A percentile compares a stretch with the other conserved stretches of the same genome.
phyloP scores from a whole-genome alignment of 2,888 invertebrate species.

The Oligia strigilis region DNA sequence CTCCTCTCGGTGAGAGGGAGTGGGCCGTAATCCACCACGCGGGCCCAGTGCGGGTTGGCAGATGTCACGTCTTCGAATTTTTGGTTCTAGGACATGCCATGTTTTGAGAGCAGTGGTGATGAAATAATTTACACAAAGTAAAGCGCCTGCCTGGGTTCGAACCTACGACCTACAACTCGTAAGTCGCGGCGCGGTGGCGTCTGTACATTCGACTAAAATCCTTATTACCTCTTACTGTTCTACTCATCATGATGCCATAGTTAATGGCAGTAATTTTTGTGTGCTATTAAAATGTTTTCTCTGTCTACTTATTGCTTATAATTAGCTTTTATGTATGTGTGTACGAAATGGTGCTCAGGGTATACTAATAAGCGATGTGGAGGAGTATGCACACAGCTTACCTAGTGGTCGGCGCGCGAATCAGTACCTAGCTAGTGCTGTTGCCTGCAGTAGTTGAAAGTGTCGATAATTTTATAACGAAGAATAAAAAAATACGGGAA shows the following conservation, averaged over 20 bases:
- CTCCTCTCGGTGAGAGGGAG: no score
- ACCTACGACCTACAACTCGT: no score
- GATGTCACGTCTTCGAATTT: no score
- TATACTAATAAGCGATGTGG: slow-evolving; percentile 33
- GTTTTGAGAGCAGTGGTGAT: no score
- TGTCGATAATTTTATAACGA: slow-evolving; percentile 34
- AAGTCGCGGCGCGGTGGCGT: no score
- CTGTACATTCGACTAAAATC: no score
- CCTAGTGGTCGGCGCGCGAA: slow-evolving; percentile 28
- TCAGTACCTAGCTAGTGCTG: slow-evolving; percentile 22
- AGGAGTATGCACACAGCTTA: slow-evolving; percentile 55
- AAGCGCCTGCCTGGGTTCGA: no score
- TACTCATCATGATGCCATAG: neutral
- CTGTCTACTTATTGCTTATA: neutral
- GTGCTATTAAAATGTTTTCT: neutral
- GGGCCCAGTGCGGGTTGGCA: no score
- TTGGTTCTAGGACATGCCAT: no score
- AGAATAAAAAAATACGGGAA: neutral
- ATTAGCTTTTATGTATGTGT: neutral
- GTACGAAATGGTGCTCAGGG: neutral
- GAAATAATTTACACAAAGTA: no score
- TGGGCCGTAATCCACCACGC: no score
- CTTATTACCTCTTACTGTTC: neutral
- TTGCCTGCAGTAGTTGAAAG: neutral
- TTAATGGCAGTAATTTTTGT: neutral